These are phyloP conservation scores for Notospermus geniculatus DNA, from an alignment of 1,140 invertebrate species.

Conservation along the genomic window DNA sequence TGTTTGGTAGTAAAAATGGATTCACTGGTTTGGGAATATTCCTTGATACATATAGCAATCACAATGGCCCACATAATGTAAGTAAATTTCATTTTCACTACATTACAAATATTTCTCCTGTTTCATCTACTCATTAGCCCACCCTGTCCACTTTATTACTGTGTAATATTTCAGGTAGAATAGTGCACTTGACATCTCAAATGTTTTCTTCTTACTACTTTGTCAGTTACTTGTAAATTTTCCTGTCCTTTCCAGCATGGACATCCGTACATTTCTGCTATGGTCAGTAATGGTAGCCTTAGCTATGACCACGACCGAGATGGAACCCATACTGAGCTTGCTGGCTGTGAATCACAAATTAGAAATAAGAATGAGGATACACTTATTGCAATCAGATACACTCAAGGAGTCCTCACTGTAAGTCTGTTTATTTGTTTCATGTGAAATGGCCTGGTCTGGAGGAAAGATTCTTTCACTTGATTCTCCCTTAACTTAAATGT, in stretches of 20 bases:
- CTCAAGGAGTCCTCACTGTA: constrained; percentile 83
- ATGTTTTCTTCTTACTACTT: constrained; percentile 8
- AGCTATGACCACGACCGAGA: constrained; percentile 98
- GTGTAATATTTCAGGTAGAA: not conserved
- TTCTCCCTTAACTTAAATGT: constrained; percentile 4
- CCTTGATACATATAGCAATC: constrained; percentile 98
- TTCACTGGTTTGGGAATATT: constrained; percentile 92
- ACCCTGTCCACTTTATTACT: not conserved
- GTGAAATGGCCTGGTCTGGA: not conserved
- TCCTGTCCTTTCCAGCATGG: constrained; percentile 71
- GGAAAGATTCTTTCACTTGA: not conserved
- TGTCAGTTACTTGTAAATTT: too few relatives aligned
- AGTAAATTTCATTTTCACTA: constrained; percentile 36
- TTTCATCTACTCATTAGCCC: not conserved
- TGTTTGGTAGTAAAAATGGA: constrained; percentile 93
- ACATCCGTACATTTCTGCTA: constrained; percentile 97
- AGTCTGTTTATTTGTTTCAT: constrained; percentile 13
- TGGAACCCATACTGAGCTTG: constrained; percentile 94
- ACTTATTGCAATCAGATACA: constrained; percentile 85
- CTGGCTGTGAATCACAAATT: constrained; percentile 81
- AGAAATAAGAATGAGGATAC: constrained; percentile 91
- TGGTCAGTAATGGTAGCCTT: constrained; percentile 94
- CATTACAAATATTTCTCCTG: not conserved
- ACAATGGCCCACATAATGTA: constrained; percentile 98
- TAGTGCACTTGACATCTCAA: not conserved